phyloP scores from a whole-genome alignment of 2,113 vertebrate species.

The Nothocercus julius region DNA sequence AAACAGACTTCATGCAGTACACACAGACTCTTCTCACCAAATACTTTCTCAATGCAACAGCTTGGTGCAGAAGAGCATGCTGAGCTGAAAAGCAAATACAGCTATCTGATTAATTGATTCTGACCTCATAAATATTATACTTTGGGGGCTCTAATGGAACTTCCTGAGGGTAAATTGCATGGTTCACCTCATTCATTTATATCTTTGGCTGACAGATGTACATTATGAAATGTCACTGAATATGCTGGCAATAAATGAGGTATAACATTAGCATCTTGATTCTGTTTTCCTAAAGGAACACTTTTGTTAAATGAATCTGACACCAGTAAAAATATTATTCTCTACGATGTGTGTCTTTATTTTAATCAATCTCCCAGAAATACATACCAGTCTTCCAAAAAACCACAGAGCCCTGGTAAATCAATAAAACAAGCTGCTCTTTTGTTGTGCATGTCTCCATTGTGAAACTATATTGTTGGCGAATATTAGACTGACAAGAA shows the following conservation, averaged over 20 bases:
- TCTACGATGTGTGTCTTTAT: slow-evolving; percentile 43
- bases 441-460: slow-evolving; percentile 29
- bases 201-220: slow-evolving; percentile 89
- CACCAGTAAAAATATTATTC: slow-evolving; percentile 76
- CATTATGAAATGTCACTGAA: slow-evolving; percentile 88
- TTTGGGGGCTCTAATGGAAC: slow-evolving; percentile 85
- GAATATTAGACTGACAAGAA: slow-evolving; percentile 44
- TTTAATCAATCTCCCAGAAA: slow-evolving; percentile 56
- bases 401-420: slow-evolving; percentile 19
- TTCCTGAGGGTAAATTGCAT: slow-evolving; percentile 85
- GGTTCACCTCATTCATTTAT: slow-evolving; percentile 87
- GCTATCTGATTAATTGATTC: slow-evolving; percentile 90
- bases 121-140: slow-evolving; percentile 90
- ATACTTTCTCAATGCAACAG: slow-evolving; percentile 70
- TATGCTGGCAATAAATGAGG: slow-evolving; percentile 86
- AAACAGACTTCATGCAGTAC: slow-evolving; percentile 55
- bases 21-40: slow-evolving; percentile 54
- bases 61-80: slow-evolving; percentile 71
- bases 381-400: slow-evolving; percentile 37
- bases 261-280: slow-evolving; percentile 84
- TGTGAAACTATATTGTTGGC: slow-evolving; percentile 35
- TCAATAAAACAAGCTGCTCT: slow-evolving; percentile 62
- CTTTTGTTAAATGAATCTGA: slow-evolving; percentile 83
- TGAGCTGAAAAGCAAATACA: slow-evolving; percentile 80
- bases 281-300: slow-evolving; percentile 79